Conservation (phyloP, 1,140 invertebrate genomes). For the Ceratosolen fusciceps region DNA sequence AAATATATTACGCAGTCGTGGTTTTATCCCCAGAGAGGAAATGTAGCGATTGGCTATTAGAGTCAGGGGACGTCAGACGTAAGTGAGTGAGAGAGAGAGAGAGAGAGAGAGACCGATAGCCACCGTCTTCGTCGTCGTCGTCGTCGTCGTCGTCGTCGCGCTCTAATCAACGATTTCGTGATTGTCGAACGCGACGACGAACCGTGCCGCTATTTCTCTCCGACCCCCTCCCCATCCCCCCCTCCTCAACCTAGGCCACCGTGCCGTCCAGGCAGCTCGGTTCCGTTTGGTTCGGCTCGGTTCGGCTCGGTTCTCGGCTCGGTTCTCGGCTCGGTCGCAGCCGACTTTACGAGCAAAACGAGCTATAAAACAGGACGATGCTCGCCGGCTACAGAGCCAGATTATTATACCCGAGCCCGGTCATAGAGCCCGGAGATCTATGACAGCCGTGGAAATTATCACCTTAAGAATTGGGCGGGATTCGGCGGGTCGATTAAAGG, state of each 20-base stretch:
- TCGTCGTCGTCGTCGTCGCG: neutral
- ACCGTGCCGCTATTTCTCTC: constrained; percentile 2
- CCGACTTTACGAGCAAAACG: neutral
- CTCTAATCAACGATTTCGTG: constrained; percentile 3
- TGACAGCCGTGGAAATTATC: constrained; percentile 10
- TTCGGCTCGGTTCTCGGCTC: no score
- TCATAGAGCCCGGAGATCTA: neutral
- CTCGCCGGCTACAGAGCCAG: no score
- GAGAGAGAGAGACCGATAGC: neutral
- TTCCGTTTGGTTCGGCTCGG: no score
- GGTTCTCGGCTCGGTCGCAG: neutral
- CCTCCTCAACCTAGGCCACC: no score
- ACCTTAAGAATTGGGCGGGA: neutral
- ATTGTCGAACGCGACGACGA: neutral
- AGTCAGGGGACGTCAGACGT: neutral
- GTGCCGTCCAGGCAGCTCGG: no score
- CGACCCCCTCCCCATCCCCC: neutral
- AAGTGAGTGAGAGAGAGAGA: neutral
- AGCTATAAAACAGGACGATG: neutral
- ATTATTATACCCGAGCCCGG: no score
- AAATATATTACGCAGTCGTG: neutral
- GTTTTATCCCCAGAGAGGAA: neutral
- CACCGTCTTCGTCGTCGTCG: neutral
- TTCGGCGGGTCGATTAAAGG: neutral
- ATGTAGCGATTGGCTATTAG: neutral